Percentiles rank a stretch among this genome's conserved stretches.
Conservation (phyloP, 2,113 vertebrate species). For the Corythaixoides concolor region DNA sequence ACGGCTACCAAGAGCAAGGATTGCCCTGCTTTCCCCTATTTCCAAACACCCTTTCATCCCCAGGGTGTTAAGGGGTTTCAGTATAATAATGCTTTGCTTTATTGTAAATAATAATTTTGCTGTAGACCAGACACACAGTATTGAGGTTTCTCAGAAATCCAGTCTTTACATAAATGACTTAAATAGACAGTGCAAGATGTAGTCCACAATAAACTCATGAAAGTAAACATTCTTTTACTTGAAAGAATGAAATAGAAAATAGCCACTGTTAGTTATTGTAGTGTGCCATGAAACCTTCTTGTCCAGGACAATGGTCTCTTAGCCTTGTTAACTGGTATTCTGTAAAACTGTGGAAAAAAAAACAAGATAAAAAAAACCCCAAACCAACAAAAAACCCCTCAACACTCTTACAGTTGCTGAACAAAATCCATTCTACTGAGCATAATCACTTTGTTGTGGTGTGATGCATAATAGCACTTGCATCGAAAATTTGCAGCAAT, state of each 20-base stretch:
- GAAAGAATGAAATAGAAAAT: conserved; percentile 39
- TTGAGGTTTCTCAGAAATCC: conserved; percentile 17
- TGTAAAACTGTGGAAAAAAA: conserved; percentile 39
- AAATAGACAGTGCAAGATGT: conserved; percentile 20
- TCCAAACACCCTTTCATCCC: background rate
- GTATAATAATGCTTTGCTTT: background rate
- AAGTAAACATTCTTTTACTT: conserved; percentile 45
- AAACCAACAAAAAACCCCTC: background rate
- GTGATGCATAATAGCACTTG: conserved; percentile 75
- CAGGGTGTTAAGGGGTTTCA: background rate
- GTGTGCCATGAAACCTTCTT: conserved; percentile 28
- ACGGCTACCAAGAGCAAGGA: background rate
- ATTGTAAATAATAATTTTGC: background rate
- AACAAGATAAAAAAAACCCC: background rate
- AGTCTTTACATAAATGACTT: background rate
- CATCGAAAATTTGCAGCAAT: conserved; percentile 77
- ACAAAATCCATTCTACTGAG: conserved; percentile 73
- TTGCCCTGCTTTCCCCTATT: background rate
- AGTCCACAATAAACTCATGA: conserved; percentile 1
- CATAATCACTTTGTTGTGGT: conserved; percentile 76
- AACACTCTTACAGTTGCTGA: conserved; percentile 67
- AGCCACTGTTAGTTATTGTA: background rate
- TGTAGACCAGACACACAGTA: background rate
- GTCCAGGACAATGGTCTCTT: conserved; percentile 59
- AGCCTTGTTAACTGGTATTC: conserved; percentile 68